These are phyloP conservation scores for Phyllostomus discolor DNA, from an alignment of 2,113 vertebrate species.

Conservation along the genomic window DNA sequence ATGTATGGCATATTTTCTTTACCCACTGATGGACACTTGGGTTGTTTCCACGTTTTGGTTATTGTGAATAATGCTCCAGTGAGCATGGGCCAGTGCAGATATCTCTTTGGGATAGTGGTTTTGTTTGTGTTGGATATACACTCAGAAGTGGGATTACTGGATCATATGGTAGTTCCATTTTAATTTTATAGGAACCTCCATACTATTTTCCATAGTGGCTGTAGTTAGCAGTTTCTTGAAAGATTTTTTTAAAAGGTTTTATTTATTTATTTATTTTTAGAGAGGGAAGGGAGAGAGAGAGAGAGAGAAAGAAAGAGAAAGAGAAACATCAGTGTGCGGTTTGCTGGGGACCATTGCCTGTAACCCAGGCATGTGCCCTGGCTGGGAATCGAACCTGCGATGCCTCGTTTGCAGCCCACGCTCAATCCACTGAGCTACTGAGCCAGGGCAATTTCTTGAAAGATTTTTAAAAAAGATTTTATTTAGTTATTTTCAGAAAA, in stretches of 20 bases:
- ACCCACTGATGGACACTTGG: neutral
- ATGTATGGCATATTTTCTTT: neutral
- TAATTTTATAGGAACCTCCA: neutral
- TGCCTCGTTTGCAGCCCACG: too few relatives aligned
- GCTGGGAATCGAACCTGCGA: too few relatives aligned
- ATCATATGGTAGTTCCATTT: neutral
- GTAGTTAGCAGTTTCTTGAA: neutral
- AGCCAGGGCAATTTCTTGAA: neutral
- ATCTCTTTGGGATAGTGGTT: neutral
- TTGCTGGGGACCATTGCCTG: too few relatives aligned
- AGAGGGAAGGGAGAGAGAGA: too few relatives aligned
- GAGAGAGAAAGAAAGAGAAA: too few relatives aligned
- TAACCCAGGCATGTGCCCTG: too few relatives aligned
- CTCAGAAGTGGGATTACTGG: neutral
- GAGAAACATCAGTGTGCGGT: too few relatives aligned
- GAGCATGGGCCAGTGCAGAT: neutral
- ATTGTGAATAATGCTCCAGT: neutral
- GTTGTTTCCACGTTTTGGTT: neutral
- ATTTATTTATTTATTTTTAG: too few relatives aligned
- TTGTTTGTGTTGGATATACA: neutral
- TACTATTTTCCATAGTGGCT: neutral
- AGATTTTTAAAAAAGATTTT: too few relatives aligned
- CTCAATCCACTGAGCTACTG: too few relatives aligned
- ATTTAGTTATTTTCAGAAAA: too few relatives aligned
- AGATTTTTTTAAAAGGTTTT: too few relatives aligned